Conservation (phyloP, 1,140 invertebrate species). For the Cydia strobilella region DNA sequence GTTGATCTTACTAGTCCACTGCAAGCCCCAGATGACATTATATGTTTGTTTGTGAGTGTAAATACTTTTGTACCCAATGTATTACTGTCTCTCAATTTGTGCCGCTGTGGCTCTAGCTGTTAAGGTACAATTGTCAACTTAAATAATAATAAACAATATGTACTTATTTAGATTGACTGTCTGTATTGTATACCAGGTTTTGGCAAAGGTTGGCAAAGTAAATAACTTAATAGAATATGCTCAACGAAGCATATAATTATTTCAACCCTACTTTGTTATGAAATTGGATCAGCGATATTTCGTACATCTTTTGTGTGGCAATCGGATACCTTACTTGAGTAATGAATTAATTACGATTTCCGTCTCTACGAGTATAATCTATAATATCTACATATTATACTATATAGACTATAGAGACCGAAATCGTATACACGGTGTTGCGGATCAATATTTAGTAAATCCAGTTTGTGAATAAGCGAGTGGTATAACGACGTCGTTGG, state of each 20-base stretch:
- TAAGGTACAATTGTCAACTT: too few relatives aligned
- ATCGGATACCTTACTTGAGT: constrained; percentile 50
- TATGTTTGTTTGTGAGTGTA: too few relatives aligned
- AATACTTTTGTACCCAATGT: too few relatives aligned
- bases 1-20: too few relatives aligned
- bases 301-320: constrained; percentile 42
- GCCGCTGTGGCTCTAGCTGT: too few relatives aligned
- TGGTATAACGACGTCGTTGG: too few relatives aligned
- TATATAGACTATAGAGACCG: constrained; percentile 38
- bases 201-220: not conserved
- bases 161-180: not conserved
- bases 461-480: too few relatives aligned
- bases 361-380: too few relatives aligned
- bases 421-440: constrained; percentile 41
- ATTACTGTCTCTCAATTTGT: too few relatives aligned
- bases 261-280: constrained; percentile 25
- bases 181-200: not conserved
- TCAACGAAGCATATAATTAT: constrained; percentile 19
- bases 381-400: too few relatives aligned
- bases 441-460: constrained; percentile 35
- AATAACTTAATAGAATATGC: constrained; percentile 8
- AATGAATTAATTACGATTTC: constrained; percentile 53
- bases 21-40: too few relatives aligned
- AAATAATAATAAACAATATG: too few relatives aligned
- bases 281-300: constrained; percentile 34